phyloP scores from a whole-genome alignment of 1,140 invertebrate genomes.

The Sycophila sp. region DNA sequence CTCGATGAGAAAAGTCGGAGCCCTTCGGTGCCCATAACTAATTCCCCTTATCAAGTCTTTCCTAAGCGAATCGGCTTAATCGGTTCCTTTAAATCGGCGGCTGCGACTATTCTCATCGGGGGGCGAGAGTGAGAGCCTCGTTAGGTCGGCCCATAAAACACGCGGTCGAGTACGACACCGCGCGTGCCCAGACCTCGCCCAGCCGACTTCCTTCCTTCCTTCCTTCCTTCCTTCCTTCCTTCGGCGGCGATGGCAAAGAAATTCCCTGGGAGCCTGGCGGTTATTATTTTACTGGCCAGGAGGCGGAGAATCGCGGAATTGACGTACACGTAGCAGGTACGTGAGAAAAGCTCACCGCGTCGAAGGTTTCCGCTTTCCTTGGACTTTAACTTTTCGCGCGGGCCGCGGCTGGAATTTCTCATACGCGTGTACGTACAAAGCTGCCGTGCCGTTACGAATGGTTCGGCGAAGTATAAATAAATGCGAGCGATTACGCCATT shows the following conservation, averaged over 20 bases:
- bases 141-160: conserved; percentile 10
- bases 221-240: background rate
- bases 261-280: conserved; percentile 17
- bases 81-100: conserved; percentile 1
- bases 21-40: background rate
- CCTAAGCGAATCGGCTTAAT: background rate
- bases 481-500: background rate
- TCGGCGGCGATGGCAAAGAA: background rate
- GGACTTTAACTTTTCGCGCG: conserved; percentile 5
- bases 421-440: no score
- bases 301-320: conserved; percentile 37
- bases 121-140: background rate
- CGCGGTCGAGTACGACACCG: background rate
- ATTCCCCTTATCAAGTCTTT: background rate
- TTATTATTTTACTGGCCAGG: conserved; percentile 55
- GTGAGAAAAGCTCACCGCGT: conserved; percentile 46
- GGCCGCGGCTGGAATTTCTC: conserved; percentile 1
- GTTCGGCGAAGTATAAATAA: no score
- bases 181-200: background rate
- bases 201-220: conserved; percentile 12
- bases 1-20: background rate
- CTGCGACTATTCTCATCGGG: background rate
- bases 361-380: background rate
- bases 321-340: conserved; percentile 54
- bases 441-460: no score